Conservation (phyloP, 2,797 vertebrate genomes). For the Leptatherina wallacei region DNA sequence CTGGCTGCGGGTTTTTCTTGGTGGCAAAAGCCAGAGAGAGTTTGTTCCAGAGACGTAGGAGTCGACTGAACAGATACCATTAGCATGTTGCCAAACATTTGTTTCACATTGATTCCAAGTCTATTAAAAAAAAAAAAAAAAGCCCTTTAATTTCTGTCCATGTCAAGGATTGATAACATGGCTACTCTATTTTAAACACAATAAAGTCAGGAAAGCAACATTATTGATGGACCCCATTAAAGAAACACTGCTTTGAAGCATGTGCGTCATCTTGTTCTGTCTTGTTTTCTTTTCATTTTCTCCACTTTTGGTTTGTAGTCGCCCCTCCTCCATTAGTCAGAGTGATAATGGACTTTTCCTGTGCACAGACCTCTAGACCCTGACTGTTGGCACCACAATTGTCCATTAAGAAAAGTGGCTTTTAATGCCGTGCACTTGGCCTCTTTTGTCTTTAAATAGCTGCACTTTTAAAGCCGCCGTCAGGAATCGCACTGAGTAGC, state of each 20-base stretch:
- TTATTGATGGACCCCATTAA: conserved; percentile 80
- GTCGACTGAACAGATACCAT: conserved; percentile 55
- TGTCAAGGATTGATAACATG: conserved; percentile 69
- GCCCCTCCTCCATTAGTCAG: conserved; percentile 65
- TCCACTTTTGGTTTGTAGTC: conserved; percentile 58
- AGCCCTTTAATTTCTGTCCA: conserved; percentile 59
- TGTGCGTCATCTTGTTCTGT: conserved; percentile 63
- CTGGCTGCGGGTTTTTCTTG: conserved; percentile 72
- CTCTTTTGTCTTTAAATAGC: conserved; percentile 55
- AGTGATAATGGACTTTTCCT: conserved; percentile 81
- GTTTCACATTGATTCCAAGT: conserved; percentile 75
- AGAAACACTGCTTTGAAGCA: conserved; percentile 66
- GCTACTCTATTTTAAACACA: conserved; percentile 68
- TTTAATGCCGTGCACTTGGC: conserved; percentile 58
- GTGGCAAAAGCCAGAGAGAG: conserved; percentile 52
- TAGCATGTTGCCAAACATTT: conserved; percentile 79
- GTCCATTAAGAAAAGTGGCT: conserved; percentile 61
- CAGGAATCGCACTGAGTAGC: conserved; percentile 16
- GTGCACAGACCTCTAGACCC: conserved; percentile 53
- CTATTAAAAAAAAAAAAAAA: conserved; percentile 49
- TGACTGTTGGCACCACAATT: conserved; percentile 49
- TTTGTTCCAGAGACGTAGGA: conserved; percentile 62
- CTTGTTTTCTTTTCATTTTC: conserved; percentile 69
- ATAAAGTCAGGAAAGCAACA: conserved; percentile 63
- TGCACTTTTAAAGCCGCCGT: conserved; percentile 36